A percentile compares a stretch with the other conserved stretches of the same genome.
phyloP scores from a whole-genome alignment of 2,888 invertebrate species.

The Sycophila texana region DNA sequence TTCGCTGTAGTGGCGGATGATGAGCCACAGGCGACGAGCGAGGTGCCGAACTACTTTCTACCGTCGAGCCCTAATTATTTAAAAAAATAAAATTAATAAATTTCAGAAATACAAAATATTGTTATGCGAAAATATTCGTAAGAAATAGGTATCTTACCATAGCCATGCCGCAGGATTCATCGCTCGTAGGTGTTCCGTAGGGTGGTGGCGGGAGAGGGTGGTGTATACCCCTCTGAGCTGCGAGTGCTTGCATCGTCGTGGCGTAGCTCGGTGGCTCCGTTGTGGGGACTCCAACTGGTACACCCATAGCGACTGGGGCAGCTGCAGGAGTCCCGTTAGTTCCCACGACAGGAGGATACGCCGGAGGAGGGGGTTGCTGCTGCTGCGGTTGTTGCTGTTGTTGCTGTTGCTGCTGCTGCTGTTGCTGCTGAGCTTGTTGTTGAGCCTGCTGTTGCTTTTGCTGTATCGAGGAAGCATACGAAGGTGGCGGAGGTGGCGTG shows the following conservation, averaged over 20 bases:
- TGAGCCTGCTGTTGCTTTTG: constrained; percentile 81
- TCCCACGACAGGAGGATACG: constrained; percentile 78
- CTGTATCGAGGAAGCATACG: constrained; percentile 88
- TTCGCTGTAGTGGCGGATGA: constrained; percentile 83
- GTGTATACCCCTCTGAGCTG: constrained; percentile 82
- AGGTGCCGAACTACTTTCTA: constrained; percentile 76
- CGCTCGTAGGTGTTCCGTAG: constrained; percentile 78
- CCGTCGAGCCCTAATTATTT: constrained; percentile 56
- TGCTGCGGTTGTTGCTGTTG: constrained; percentile 73
- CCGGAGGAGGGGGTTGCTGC: constrained; percentile 77
- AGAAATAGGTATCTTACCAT: constrained; percentile 60
- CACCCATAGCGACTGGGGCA: constrained; percentile 64
- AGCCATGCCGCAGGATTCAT: constrained; percentile 72
- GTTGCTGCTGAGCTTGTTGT: constrained; percentile 80
- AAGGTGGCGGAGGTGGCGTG: constrained; percentile 82
- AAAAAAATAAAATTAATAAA: not conserved
- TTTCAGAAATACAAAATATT: not conserved
- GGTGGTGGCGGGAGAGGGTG: constrained; percentile 82
- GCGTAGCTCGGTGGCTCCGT: constrained; percentile 95
- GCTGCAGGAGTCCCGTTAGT: constrained; percentile 68
- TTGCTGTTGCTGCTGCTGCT: constrained; percentile 81
- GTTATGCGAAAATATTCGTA: not conserved
- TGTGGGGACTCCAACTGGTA: constrained; percentile 81
- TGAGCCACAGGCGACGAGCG: constrained; percentile 76
- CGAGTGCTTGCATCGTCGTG: constrained; percentile 88